phyloP scores from a whole-genome alignment of 2,888 invertebrate genomes.

The Tetranychus piercei region DNA sequence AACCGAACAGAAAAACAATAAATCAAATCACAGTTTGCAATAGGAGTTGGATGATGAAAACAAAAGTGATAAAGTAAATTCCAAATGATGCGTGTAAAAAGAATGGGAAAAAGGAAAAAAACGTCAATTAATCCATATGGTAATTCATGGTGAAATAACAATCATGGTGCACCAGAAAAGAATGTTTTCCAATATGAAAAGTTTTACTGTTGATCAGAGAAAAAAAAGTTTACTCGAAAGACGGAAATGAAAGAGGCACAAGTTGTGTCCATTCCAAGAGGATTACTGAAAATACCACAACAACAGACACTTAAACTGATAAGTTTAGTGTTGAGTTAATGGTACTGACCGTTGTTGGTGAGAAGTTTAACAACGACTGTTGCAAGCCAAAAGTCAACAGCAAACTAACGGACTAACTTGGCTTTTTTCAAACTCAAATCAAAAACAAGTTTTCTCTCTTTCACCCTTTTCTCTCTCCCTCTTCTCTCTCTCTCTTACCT shows the following conservation, averaged over 20 bases:
- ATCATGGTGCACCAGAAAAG: too few species aligned
- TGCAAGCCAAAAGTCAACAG: background rate
- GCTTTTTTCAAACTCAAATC: background rate
- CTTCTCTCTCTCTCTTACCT: background rate
- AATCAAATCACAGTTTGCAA: background rate
- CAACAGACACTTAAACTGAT: background rate
- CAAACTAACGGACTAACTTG: background rate
- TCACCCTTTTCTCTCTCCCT: background rate
- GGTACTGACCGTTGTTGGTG: background rate
- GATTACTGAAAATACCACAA: background rate
- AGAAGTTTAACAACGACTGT: background rate
- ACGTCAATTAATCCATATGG: background rate
- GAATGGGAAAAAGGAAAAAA: background rate
- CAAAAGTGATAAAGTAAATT: background rate
- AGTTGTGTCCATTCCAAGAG: too few species aligned
- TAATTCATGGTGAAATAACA: background rate
- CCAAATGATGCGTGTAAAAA: background rate
- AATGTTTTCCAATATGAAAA: too few species aligned
- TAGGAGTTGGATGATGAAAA: background rate
- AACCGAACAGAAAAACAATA: background rate
- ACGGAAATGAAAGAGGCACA: too few species aligned
- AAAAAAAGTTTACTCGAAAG: too few species aligned
- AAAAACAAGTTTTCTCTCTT: background rate
- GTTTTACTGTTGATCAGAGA: too few species aligned
- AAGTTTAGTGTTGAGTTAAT: background rate